A percentile compares a stretch with the other conserved stretches of the same genome.
These are phyloP conservation scores for Corella eumyota DNA, from an alignment of 23 tunicate genomes.

Conservation along the genomic window DNA sequence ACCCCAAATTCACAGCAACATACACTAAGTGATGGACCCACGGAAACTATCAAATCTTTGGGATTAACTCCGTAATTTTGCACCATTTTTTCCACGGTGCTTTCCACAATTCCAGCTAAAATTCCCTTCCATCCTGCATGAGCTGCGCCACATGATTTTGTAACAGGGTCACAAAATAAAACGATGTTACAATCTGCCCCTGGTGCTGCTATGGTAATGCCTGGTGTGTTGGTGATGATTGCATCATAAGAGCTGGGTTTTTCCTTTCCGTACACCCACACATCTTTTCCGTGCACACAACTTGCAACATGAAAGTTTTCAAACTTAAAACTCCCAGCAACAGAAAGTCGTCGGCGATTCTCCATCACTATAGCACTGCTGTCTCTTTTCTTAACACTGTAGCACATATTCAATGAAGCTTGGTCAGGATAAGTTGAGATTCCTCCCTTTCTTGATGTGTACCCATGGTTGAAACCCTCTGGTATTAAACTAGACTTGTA, in stretches of 20 bases:
- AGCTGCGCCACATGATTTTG: slow-evolving; percentile 69
- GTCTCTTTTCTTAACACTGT: slow-evolving; percentile 33
- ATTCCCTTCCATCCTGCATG: slow-evolving; percentile 96
- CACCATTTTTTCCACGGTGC: slow-evolving; percentile 39
- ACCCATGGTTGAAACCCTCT: slow-evolving; percentile 46
- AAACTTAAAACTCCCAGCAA: slow-evolving; percentile 18
- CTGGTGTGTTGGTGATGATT: slow-evolving; percentile 59
- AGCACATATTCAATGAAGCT: slow-evolving; percentile 53
- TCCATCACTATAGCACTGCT: slow-evolving; percentile 29
- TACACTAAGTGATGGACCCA: slow-evolving; percentile 76
- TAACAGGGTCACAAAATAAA: slow-evolving; percentile 50
- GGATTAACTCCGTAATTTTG: slow-evolving; percentile 50
- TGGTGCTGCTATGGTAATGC: slow-evolving; percentile 62
- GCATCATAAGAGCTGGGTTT: slow-evolving; percentile 71
- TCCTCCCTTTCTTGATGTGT: slow-evolving; percentile 50
- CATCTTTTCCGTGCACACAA: slow-evolving; percentile 67
- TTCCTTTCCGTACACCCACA: slow-evolving; percentile 64
- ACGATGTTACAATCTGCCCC: slow-evolving; percentile 92
- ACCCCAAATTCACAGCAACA: slow-evolving; percentile 84
- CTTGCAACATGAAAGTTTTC: slow-evolving; percentile 35
- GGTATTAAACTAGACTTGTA: slow-evolving; percentile 36
- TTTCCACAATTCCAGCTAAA: slow-evolving; percentile 32
- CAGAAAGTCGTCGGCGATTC: slow-evolving; percentile 35
- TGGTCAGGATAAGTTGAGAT: slow-evolving; percentile 29
- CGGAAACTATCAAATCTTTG: slow-evolving; percentile 31